Percentiles rank a stretch among this genome's conserved stretches.
phyloP scores from a whole-genome alignment of 2,888 invertebrate species.

The Chironomus tentans region DNA sequence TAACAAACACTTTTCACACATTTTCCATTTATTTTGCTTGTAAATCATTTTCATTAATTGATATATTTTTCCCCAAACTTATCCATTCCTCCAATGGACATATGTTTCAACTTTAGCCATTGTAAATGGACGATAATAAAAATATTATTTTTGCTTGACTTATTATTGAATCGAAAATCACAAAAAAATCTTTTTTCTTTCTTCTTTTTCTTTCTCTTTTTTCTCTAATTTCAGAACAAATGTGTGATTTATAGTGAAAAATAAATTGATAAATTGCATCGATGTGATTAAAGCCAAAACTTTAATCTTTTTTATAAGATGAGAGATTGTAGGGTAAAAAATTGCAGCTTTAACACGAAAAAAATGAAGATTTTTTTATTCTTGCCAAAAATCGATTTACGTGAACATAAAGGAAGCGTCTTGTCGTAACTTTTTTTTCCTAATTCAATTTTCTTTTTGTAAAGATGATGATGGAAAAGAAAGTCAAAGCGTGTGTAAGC shows the following conservation, averaged over 20 bases:
- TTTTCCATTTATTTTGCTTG: background rate
- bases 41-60: background rate
- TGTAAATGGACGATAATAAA: too few relatives aligned
- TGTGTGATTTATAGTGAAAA: conserved; percentile 36
- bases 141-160: too few relatives aligned
- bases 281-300: background rate
- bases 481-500: too few relatives aligned
- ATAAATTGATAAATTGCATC: background rate
- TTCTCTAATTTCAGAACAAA: conserved; percentile 38
- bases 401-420: too few relatives aligned
- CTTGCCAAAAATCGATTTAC: background rate
- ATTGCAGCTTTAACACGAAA: too few relatives aligned
- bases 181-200: background rate
- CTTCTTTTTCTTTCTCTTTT: background rate
- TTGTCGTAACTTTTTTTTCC: too few relatives aligned
- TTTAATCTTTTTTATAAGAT: too few relatives aligned
- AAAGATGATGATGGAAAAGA: too few relatives aligned
- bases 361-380: background rate
- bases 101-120: too few relatives aligned
- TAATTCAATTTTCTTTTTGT: too few relatives aligned
- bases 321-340: too few relatives aligned
- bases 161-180: background rate
- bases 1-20: background rate
- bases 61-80: background rate
- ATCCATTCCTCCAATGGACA: background rate